phyloP scores from a whole-genome alignment of 2,113 vertebrate species.

The Cairina moschata region DNA sequence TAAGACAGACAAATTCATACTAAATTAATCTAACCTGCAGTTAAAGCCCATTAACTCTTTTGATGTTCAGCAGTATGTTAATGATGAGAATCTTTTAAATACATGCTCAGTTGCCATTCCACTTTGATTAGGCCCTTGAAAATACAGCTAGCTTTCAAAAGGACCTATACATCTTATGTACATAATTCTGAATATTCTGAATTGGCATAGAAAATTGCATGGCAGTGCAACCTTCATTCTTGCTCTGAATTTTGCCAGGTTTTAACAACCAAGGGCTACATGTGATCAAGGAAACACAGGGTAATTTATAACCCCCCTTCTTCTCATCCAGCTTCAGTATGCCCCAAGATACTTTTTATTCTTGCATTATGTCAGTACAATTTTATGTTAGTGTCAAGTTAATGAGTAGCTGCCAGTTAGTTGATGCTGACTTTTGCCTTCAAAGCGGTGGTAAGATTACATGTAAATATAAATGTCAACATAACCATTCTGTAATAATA shows the following conservation, averaged over 20 bases:
- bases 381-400: constrained; percentile 41
- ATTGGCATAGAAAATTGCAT: constrained; percentile 41
- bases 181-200: constrained; percentile 37
- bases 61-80: constrained; percentile 50
- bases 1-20: not conserved
- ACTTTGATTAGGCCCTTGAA: constrained; percentile 41
- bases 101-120: constrained; percentile 21
- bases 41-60: constrained; percentile 43
- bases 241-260: constrained; percentile 33
- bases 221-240: not conserved
- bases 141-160: constrained; percentile 50
- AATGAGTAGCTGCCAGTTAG: constrained; percentile 12
- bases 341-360: constrained; percentile 16
- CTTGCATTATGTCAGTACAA: not conserved
- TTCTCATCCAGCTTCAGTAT: not conserved
- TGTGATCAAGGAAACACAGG: not conserved
- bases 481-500: not conserved
- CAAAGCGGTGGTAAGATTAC: not conserved
- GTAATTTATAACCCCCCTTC: not conserved
- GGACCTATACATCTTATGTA: constrained; percentile 33
- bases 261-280: constrained; percentile 12
- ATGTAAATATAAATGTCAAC: not conserved
- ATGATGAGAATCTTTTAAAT: constrained; percentile 52
- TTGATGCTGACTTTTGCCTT: constrained; percentile 24
- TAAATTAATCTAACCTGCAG: not conserved